Base-by-base conservation (phyloP, 2,797 vertebrate genomes). In the Notoglanidium macrostoma region DNA sequence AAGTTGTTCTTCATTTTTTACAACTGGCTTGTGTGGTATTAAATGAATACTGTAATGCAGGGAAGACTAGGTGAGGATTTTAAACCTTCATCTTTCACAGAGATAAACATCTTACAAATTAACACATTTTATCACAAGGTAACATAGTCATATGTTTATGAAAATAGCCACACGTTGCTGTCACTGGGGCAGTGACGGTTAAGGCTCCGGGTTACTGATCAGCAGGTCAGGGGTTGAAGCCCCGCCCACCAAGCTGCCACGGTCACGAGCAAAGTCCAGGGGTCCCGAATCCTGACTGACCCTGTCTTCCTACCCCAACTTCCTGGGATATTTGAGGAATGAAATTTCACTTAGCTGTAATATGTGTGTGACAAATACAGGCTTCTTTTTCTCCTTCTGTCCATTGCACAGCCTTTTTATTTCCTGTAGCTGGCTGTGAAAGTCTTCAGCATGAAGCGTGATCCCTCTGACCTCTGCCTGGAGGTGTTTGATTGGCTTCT, bases 401-500 rank as follows among this genome's bases (percentile, higher is more conserved):
- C 46, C 19, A 40, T 83, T 35, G 73, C 15, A 72, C 35, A 65
- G 85, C 77, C 84, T 67, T 55, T 79, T 84, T 49, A 84, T 89
- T 89, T 88, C 83, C 67, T 83, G 73, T 84, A 26, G 44, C 72
- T 15, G 40, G 9, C 9, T 73, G 72, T 74, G 40, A 74, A 74
- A 74, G 29, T 35, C 63, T 86, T 86, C 68, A 78, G 54, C 35
- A 79, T 55, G 81, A 77, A 51, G 51, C 2, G 3, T 35, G 26
- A 40, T 87, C 29, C 26, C 32, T 51, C 49, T 79, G 77, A 17
- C 32, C 12, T 54, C 72, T 63, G 63, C 84, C 85, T 79, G 79
- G 55, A 73, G 35, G 77, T 87, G 67, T 68, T 63, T 85, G 80
- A 80, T 65, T 73, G 40, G 54, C 35, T 44, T 80, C 59, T 81